phyloP scores from a whole-genome alignment of 2,113 vertebrate species.

The Puntigrus tetrazona region DNA sequence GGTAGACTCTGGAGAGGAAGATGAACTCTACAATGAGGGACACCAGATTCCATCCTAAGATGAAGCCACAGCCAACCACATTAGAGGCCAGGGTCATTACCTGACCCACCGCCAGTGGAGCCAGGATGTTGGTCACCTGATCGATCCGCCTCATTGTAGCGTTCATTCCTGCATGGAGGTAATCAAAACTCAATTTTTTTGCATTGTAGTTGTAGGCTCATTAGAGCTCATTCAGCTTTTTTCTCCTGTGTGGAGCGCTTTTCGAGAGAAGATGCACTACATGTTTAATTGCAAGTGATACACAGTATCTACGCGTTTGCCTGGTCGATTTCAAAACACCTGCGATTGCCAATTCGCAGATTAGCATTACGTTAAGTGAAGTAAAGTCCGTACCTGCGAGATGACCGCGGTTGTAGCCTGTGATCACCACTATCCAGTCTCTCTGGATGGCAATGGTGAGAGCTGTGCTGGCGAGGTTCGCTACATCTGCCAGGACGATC shows the following conservation, averaged over 20 bases:
- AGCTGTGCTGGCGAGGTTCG: conserved; percentile 74
- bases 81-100: conserved; percentile 79
- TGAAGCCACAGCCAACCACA: conserved; percentile 79
- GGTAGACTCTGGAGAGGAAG: conserved; percentile 78
- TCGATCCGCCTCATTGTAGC: conserved; percentile 75
- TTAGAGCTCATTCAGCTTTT: no score
- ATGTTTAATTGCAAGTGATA: neutral
- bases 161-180: conserved; percentile 74
- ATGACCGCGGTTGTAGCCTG: conserved; percentile 73
- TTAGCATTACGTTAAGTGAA: neutral
- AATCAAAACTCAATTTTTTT: conserved; percentile 28
- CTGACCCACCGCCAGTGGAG: conserved; percentile 76
- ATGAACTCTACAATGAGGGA: conserved; percentile 77
- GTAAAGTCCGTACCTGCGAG: conserved; percentile 70
- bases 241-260: neutral
- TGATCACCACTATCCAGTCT: conserved; percentile 78
- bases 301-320: neutral
- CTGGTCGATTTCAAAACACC: neutral
- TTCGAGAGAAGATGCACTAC: neutral
- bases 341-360: neutral
- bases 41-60: conserved; percentile 82
- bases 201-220: neutral
- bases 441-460: conserved; percentile 77
- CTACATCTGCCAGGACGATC: conserved; percentile 76
- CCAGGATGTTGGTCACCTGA: conserved; percentile 79